Evolutionary conservation across 2,888 invertebrate species (phyloP).

Genomic region (Steromphala cineraria): DNA sequence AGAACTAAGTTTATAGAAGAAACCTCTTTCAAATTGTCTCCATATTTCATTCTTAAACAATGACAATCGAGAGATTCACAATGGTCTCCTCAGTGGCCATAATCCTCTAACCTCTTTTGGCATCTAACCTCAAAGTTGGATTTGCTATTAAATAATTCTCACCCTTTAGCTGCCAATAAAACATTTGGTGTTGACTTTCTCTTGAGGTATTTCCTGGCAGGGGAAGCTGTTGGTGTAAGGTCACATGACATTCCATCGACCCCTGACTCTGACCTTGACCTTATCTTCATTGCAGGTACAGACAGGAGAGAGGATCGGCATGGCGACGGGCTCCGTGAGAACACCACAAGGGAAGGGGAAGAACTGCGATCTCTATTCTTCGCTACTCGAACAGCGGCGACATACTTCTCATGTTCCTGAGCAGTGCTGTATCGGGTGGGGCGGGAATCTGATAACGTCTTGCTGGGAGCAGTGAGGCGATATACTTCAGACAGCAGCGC

Average conservation of each 20-base stretch:
- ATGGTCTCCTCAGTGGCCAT: no score
- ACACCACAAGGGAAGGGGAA: slow-evolving; percentile 37
- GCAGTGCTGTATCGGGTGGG: slow-evolving; percentile 23
- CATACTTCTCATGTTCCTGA: slow-evolving; percentile 51
- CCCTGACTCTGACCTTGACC: slow-evolving; percentile 51
- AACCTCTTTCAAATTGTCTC: no score
- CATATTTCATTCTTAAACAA: no score
- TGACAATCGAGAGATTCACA: no score
- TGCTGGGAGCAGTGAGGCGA: slow-evolving; percentile 42
- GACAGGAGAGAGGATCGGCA: background rate
- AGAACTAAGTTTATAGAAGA: no score
- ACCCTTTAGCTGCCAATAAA: background rate
- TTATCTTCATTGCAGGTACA: slow-evolving; percentile 44
- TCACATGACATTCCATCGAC: background rate
- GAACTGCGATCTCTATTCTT: slow-evolving; percentile 22
- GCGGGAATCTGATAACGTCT: background rate
- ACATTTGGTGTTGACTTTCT: slow-evolving; percentile 26
- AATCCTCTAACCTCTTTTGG: no score
- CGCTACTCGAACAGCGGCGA: slow-evolving; percentile 53
- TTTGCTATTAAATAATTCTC: background rate
- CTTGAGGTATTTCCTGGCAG: slow-evolving; percentile 26
- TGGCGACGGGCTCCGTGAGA: slow-evolving; percentile 25
- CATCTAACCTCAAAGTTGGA: no score
- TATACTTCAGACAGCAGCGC: slow-evolving; percentile 53
- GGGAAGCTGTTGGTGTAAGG: background rate